A percentile compares a stretch with the other conserved stretches of the same genome.
Conservation (phyloP, 2,888 invertebrate species). For the Drosophila pullipes region DNA sequence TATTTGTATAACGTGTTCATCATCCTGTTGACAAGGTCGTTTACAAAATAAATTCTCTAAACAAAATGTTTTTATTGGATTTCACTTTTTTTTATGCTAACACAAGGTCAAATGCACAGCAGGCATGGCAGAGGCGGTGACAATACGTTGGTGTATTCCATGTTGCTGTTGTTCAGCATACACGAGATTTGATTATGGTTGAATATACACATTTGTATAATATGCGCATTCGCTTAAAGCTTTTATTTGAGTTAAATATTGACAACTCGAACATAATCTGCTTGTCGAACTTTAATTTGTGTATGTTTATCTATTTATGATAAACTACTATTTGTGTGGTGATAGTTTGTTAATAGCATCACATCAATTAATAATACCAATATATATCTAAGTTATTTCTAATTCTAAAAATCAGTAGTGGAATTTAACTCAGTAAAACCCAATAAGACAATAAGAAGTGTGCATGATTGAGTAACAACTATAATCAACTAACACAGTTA, state of each 20-base stretch:
- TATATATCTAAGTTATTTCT: no score
- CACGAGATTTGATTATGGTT: constrained; percentile 19
- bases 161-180: constrained; percentile 15
- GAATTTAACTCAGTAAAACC: neutral
- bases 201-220: neutral
- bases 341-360: neutral
- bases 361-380: neutral
- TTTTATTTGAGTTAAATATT: neutral
- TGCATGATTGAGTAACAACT: neutral
- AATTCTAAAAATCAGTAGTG: neutral
- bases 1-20: constrained; percentile 74
- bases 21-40: constrained; percentile 76
- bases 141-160: neutral
- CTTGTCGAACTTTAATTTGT: neutral
- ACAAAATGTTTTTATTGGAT: constrained; percentile 70
- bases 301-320: neutral
- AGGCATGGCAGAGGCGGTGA: neutral
- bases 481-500: neutral
- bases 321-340: neutral
- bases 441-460: neutral
- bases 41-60: constrained; percentile 73
- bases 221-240: neutral
- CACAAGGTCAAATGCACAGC: constrained; percentile 35
- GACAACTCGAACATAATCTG: neutral
- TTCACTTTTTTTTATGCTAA: constrained; percentile 66